phyloP scores from a whole-genome alignment of 2,113 vertebrate genomes.

The Cephalopterus ornatus region DNA sequence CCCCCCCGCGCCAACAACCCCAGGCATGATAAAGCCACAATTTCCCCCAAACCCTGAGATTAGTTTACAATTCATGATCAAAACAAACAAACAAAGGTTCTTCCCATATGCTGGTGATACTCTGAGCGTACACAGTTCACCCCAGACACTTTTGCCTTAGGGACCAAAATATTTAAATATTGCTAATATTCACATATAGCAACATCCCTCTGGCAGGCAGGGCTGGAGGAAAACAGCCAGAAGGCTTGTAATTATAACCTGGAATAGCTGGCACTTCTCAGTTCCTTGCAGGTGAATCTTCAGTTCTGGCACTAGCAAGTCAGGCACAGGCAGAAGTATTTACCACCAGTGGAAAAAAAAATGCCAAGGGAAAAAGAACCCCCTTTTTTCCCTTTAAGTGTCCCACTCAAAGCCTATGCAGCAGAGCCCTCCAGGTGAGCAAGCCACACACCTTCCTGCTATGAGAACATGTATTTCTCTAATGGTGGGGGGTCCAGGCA shows the following conservation, averaged over 20 bases:
- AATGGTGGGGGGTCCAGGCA: neutral
- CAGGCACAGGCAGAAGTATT: neutral
- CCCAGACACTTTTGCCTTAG: neutral
- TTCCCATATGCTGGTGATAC: neutral
- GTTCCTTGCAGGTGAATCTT: neutral
- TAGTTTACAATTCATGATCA: neutral
- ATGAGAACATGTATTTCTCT: neutral
- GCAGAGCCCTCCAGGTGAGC: neutral
- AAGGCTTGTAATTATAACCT: neutral
- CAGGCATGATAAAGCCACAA: neutral
- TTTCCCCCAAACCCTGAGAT: neutral
- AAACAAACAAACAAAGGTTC: constrained; percentile 25
- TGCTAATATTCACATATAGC: neutral
- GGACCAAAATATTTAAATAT: constrained; percentile 21
- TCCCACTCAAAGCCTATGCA: neutral
- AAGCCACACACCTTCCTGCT: neutral
- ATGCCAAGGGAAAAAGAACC: neutral
- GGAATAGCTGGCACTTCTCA: neutral
- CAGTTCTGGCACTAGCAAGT: neutral
- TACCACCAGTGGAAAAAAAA: neutral
- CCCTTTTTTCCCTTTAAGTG: neutral
- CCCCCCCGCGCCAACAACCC: neutral
- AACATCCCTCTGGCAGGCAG: neutral
- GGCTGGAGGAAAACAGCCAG: neutral
- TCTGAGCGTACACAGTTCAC: neutral